Percentiles rank a stretch among this genome's conserved stretches.
phyloP scores from a whole-genome alignment of 2,888 invertebrate species.

The Zhuqinia jingwanae region DNA sequence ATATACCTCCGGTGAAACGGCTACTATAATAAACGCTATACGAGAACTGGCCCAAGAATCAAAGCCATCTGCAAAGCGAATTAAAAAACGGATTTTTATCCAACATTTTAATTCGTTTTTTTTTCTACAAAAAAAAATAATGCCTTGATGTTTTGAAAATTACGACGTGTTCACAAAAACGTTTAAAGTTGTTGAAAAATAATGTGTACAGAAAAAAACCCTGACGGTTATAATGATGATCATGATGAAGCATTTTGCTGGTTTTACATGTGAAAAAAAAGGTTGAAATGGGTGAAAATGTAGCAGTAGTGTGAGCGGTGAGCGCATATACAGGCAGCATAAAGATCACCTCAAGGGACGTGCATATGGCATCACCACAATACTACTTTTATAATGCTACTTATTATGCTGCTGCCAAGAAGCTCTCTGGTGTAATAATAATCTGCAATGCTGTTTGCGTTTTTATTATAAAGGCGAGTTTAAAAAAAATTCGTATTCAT shows the following conservation, averaged over 20 bases:
- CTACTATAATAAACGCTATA: slow-evolving; percentile 14
- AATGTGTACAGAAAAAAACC: slow-evolving; percentile 15
- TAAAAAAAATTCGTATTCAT: slow-evolving; percentile 20
- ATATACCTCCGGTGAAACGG: slow-evolving; percentile 52
- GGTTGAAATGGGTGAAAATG: slow-evolving; percentile 52
- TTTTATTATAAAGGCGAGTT: not conserved
- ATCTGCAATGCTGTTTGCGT: slow-evolving; percentile 31
- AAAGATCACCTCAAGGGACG: slow-evolving; percentile 73
- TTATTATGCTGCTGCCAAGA: slow-evolving; percentile 1
- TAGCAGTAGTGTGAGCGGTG: slow-evolving; percentile 48
- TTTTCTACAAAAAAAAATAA: slow-evolving; percentile 26
- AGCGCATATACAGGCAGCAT: slow-evolving; percentile 63
- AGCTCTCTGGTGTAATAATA: slow-evolving; percentile 2
- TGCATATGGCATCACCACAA: slow-evolving; percentile 63
- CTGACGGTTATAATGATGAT: slow-evolving; percentile 20
- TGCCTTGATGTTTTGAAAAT: slow-evolving; percentile 29
- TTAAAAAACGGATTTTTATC: slow-evolving; percentile 57
- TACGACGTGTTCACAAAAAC: slow-evolving; percentile 40
- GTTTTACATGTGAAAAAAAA: not conserved
- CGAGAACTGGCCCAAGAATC: slow-evolving; percentile 46
- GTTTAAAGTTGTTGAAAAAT: slow-evolving; percentile 51
- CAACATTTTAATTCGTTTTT: slow-evolving; percentile 42
- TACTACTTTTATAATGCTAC: not conserved
- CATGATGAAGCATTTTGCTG: slow-evolving; percentile 22
- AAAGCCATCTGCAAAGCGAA: slow-evolving; percentile 72